Base-by-base conservation (phyloP, 2,113 vertebrate genomes). In the Triplophysa tibetana region DNA sequence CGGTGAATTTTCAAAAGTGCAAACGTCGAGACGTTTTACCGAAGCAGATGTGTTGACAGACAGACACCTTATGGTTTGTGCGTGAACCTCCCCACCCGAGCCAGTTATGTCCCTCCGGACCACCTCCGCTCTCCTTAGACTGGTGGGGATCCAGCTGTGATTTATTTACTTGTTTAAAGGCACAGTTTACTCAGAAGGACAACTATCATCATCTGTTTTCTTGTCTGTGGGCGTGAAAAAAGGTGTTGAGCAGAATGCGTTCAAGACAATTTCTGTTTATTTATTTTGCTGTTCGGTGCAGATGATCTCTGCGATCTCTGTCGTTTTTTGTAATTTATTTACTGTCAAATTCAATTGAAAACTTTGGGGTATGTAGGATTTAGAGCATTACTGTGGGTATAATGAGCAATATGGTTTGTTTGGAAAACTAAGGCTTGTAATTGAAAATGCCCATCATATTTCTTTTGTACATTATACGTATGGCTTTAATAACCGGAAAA, bases 41-140 rank as follows among this genome's bases (percentile, higher is more conserved):
- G 62, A 21, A 66, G 41, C 17, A 78, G 64, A 79, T 48, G 63
- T 82, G 83, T 74, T 82, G 80, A 84, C 83, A 84, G 83, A 84
- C 83, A 84, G 82, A 84, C 82, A 76, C 56, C 62, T 50, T n/a
- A 38, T 38, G 65, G 66, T 78, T 77, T 77, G 69, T 70, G 33
- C 85, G 78, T 84, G 70, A 79, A 76, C 64, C 33, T 21, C 13
- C 38, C 60, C 33, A n/a, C 13, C 43, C n/a, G 16, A 78, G 38
- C 75, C 12, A 72, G 56, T 33, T 24, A 50, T 70, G 41, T 79
- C 29, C 79, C 52, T 11, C 68, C 7, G 75, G 41, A 38, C 81
- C 75, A 26, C 56, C 14, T 64, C 54, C 17, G 19, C 77, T 70
- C 65, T 68, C 77, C 64, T 77, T 77, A 80, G 77, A 77, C 72